Base-by-base conservation (phyloP, 2,888 invertebrate genomes). In the Eledona agricola region DNA sequence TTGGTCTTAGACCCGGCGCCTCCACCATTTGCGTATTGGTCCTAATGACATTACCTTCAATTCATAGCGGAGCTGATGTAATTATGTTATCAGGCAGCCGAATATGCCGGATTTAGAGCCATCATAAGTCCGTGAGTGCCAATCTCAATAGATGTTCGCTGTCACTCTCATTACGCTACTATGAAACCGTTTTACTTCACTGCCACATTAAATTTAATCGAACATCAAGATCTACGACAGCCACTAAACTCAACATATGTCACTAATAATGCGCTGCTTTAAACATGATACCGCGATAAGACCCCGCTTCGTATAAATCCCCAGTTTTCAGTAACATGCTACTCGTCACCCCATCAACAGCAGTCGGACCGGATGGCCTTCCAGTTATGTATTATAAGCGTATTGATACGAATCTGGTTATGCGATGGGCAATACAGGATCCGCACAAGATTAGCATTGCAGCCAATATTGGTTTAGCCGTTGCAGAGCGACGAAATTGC, bases 401-500 rank as follows among this genome's bases (percentile, higher is more conserved):
- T 61, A 65, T 65, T 65, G 66, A 70, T 67, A 64, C 58, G 64
- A 64, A 68, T 67, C 67, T 63, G 58, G 60, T 59, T 64, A 63
- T 64, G 59, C 62, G 64, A 66, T 65, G 64, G 64, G 63, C 65
- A 67, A 67, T 66, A 52, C 37, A 38, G 60, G 60, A 58, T 57
- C 61, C 60, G 64, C 64, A 62, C 63, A 66, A 69, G 70, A 70
- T 70, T 69, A 68, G 63, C 58, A 70, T 70, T 67, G 59, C 54
- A 32, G 53, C 62, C 70, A 66, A 72, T 74, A 72, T 72, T 72
- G 72, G 72, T 72, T 73, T 71, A 67, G 66, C 68, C 67, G 62
- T 65, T 70, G 65, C 66, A 64, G 63, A 64, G 63, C 67, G 62
- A 61, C 62, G 71, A 71, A 73, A 74, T 74, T 74, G 72, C 67